Conservation (phyloP, 2,797 vertebrate genomes). For the Smutsia temminckii region DNA sequence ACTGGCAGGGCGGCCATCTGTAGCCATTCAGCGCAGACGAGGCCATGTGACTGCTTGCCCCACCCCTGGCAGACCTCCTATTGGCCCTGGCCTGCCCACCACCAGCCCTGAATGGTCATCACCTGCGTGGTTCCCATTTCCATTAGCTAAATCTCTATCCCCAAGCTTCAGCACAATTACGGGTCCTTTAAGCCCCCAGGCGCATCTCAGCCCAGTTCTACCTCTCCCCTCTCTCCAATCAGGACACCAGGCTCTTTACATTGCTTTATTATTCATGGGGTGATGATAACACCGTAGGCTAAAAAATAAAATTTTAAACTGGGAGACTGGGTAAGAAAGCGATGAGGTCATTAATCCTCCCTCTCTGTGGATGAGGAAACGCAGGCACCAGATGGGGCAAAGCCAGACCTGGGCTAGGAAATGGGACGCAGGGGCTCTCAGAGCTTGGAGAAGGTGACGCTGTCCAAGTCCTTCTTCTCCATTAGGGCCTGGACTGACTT, state of each 20-base stretch:
- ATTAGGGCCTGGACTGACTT: slow-evolving; percentile 90
- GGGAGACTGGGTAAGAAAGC: background rate
- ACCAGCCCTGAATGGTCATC: background rate
- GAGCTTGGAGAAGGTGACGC: slow-evolving; percentile 88
- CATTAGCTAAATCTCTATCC: background rate
- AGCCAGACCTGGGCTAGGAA: accelerated
- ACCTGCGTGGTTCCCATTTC: background rate
- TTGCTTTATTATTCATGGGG: slow-evolving; percentile 34
- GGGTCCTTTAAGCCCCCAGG: background rate
- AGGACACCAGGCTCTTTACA: background rate
- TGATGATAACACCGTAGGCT: background rate
- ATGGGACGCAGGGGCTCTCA: slow-evolving; percentile 57
- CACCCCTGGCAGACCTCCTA: background rate
- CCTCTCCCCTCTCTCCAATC: background rate
- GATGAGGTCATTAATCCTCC: background rate
- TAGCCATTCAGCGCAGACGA: background rate
- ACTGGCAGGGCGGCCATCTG: too few species aligned
- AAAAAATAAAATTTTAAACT: background rate
- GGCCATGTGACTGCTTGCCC: background rate
- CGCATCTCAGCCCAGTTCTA: background rate
- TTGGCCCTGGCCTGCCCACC: background rate
- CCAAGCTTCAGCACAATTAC: background rate
- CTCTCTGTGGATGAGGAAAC: background rate
- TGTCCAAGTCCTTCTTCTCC: slow-evolving; percentile 90
- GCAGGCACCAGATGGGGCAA: background rate